Percentiles rank a stretch among this genome's conserved stretches.
These are phyloP conservation scores for Gymnoscelis rufifasciata DNA, from an alignment of 2,888 invertebrate genomes.

Conservation along the genomic window DNA sequence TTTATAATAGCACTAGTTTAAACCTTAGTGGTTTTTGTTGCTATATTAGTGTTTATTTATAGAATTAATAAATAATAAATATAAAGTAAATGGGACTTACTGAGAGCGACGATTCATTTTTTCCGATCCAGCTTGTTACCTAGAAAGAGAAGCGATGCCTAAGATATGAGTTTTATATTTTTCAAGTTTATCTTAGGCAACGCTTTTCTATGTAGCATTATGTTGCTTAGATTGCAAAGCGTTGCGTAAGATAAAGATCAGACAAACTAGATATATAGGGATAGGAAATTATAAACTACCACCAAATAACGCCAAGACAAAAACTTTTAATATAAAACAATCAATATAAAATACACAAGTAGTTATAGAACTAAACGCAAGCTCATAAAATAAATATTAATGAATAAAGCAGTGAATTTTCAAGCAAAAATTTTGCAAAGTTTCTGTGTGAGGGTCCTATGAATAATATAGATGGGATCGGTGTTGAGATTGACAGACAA, in stretches of 20 bases:
- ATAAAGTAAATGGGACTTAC: constrained; percentile 13
- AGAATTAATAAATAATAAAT: background rate
- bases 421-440: constrained; percentile 11
- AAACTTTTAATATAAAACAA: no score
- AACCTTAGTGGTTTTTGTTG: no score
- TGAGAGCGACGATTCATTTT: constrained; percentile 19
- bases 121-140: constrained; percentile 23
- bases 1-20: no score
- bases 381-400: background rate
- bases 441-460: constrained; percentile 36
- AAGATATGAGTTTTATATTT: constrained; percentile 6
- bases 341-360: no score
- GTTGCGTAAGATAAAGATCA: constrained; percentile 3
- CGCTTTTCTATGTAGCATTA: background rate
- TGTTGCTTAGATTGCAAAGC: background rate
- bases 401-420: no score
- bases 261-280: background rate
- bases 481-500: constrained; percentile 33
- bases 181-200: background rate
- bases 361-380: background rate
- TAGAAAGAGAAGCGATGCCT: constrained; percentile 20
- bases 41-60: background rate
- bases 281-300: background rate
- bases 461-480: constrained; percentile 35
- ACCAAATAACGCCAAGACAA: no score